Evolutionary conservation across 2,113 vertebrate species (phyloP).

Genomic region (Nycticorax nycticorax): DNA sequence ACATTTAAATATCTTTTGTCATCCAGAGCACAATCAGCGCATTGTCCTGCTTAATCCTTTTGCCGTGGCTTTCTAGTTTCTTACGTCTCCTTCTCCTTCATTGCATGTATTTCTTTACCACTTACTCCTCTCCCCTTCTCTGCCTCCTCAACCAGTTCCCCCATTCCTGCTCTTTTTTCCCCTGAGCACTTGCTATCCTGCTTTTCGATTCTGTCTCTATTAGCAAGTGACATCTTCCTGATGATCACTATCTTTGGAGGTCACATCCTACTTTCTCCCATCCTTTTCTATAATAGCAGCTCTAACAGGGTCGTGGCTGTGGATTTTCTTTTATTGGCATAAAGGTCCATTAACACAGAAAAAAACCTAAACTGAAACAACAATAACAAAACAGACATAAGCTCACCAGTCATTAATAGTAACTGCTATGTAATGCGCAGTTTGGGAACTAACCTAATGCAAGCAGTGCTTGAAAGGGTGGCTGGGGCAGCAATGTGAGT

Average conservation of each 20-base stretch:
- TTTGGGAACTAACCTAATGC: not conserved
- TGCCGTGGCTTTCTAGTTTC: not conserved
- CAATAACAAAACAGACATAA: not conserved
- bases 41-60: not conserved
- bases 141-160: not conserved
- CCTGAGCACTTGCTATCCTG: not conserved
- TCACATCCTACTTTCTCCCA: not conserved
- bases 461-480: not conserved
- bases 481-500: not conserved
- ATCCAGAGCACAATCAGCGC: not conserved
- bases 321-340: not conserved
- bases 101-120: not conserved
- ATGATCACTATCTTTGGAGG: not conserved
- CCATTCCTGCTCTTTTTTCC: not conserved
- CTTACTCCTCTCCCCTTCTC: not conserved
- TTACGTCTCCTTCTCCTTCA: not conserved
- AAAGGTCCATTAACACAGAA: not conserved
- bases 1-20: not conserved
- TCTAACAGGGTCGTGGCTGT: not conserved
- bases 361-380: not conserved
- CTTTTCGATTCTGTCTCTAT: not conserved
- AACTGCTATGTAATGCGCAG: not conserved
- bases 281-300: not conserved
- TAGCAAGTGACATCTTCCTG: not conserved
- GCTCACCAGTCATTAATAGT: not conserved